Base-by-base conservation (phyloP, 2,113 vertebrate species). In the Ailuropoda melanoleuca region DNA sequence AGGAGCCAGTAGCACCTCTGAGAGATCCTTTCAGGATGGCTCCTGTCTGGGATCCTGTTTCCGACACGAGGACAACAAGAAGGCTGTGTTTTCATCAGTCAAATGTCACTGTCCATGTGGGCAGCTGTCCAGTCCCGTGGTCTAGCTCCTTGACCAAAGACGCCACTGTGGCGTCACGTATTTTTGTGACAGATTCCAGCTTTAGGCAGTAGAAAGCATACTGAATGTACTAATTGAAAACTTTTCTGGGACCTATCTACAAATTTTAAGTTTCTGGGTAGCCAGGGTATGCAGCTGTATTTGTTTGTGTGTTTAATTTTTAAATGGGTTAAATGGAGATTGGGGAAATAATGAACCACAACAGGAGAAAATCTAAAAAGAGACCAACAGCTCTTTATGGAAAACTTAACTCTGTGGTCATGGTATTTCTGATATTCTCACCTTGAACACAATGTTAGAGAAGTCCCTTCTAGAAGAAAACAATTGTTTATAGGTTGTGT, bases 331-430 rank as follows among this genome's bases (percentile, higher is more conserved):
- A 92, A 94, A 37, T 90, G 21, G 4, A 78, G 48, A 86, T 77
- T 77, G 1, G 1, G 48, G 88, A 88, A 88, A 34, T 24, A 88
- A 56, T 85, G 72, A 95, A 50, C 53, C 39, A n/a, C 18, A 86
- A n/a, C 17, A 43, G 19, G 56, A 92, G 17, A 43, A 93, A 64
- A 83, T 96, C n/a, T 77, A 1, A 66, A 66, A n/a, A 62, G 39
- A 23, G 0, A 8, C 64, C 29, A 31, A 29, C 1, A 85, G 66
- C 4, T 86, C 77, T 80, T 77, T 58, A 77, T 55, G 55, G 34
- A 93, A 83, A 88, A 78, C 93, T 88, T 78, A 92, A 48, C 19
- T 95, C 46, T 80, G 56, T 53, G 66, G 15, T 85, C 50, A 90
- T 10, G 19, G 23, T 81, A 75, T 62, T 85, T 60, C 24, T 87